Evolutionary conservation across 1,140 invertebrate genomes (phyloP).

Genomic region (Platyura marginata): DNA sequence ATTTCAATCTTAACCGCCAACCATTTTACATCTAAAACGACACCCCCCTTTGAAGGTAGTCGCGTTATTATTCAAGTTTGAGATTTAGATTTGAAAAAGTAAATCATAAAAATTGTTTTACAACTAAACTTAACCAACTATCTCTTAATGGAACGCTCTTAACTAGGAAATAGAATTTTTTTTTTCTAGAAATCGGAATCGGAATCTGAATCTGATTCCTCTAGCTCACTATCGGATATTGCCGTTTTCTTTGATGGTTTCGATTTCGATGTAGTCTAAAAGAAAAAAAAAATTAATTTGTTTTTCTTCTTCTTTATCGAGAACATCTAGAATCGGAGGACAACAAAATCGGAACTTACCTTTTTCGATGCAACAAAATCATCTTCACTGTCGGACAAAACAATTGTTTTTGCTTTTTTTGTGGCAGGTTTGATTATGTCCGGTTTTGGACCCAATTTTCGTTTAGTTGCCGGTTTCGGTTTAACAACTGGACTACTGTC

Average conservation of each 20-base stretch:
- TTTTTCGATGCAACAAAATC: neutral
- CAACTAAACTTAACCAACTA: neutral
- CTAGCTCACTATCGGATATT: conserved; percentile 6
- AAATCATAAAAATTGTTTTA: neutral
- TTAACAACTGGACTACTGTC: conserved; percentile 1
- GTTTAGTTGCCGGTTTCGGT: conserved; percentile 4
- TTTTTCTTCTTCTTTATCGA: neutral
- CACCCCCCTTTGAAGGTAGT: neutral
- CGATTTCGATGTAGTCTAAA: neutral
- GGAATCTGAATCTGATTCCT: conserved; percentile 6
- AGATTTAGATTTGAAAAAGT: neutral
- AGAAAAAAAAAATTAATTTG: neutral
- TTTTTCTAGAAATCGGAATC: conserved; percentile 2
- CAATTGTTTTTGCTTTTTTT: neutral
- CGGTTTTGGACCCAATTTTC: conserved; percentile 3
- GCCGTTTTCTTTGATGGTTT: conserved; percentile 4
- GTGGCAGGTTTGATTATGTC: neutral
- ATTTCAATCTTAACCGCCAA: neutral
- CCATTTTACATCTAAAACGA: neutral
- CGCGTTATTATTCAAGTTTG: neutral
- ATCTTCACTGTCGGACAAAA: neutral
- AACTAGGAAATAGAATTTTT: neutral
- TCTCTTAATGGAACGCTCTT: neutral
- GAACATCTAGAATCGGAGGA: too few relatives aligned
- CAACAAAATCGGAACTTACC: neutral